Evolutionary conservation across 92 coral and sea anemone species (phyloP).

Genomic region (Ricordea florida): DNA sequence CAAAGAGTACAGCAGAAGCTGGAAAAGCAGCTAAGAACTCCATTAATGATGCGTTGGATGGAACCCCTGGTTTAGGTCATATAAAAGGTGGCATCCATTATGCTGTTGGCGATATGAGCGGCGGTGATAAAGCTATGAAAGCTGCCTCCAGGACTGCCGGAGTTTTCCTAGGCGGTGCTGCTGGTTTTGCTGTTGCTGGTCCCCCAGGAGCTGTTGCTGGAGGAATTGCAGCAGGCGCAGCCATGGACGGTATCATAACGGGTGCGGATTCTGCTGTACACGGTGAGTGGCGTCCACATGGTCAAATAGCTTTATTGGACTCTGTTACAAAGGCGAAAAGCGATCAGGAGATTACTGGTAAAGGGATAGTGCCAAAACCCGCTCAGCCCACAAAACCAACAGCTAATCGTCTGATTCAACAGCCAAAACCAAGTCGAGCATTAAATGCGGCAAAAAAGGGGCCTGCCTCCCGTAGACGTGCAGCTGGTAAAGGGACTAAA

Average conservation of each 20-base stretch:
- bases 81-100: conserved; percentile 22
- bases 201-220: conserved; percentile 16
- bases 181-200: conserved; percentile 7
- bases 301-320: no score
- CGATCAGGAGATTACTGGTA: no score
- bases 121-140: conserved; percentile 10
- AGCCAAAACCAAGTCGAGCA: no score
- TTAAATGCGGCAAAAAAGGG: no score
- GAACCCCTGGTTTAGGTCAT: conserved; percentile 14
- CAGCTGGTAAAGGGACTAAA: no score
- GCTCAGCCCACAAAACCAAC: no score
- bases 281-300: not conserved
- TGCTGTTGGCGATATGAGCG: conserved; percentile 15
- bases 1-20: not conserved
- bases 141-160: conserved; percentile 12
- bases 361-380: no score
- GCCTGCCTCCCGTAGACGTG: no score
- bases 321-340: no score
- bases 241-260: conserved; percentile 12
- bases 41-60: not conserved
- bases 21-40: not conserved
- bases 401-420: no score
- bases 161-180: conserved; percentile 1
- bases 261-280: not conserved
- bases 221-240: conserved; percentile 19